Conservation (phyloP, 1,140 invertebrate genomes). For the Musca vetustissima region DNA sequence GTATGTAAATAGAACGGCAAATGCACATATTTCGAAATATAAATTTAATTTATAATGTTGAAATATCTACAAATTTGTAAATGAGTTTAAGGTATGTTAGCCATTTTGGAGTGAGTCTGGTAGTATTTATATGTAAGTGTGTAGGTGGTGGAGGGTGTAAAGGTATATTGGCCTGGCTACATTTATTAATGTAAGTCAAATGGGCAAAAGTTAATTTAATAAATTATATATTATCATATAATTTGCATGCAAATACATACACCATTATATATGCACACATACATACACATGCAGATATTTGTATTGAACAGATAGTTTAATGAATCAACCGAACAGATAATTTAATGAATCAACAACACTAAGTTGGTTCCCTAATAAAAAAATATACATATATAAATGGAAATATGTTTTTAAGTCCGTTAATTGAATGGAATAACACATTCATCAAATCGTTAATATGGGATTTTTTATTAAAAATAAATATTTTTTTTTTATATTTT, state of each 20-base stretch:
- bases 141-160: neutral
- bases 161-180: neutral
- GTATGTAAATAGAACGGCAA: too few relatives aligned
- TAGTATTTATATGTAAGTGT: neutral
- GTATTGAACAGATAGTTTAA: too few relatives aligned
- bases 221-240: conserved; percentile 14
- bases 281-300: too few relatives aligned
- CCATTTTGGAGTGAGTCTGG: neutral
- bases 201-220: conserved; percentile 20
- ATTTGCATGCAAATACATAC: conserved; percentile 15
- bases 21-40: neutral
- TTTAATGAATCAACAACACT: too few relatives aligned
- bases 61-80: neutral
- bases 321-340: too few relatives aligned
- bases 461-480: too few relatives aligned
- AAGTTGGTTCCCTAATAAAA: neutral
- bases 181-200: conserved; percentile 8
- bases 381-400: neutral
- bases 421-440: too few relatives aligned
- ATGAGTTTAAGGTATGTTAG: neutral
- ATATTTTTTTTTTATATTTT: too few relatives aligned
- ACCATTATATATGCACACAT: neutral
- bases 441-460: too few relatives aligned
- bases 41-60: neutral
- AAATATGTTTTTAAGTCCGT: neutral